A percentile compares a stretch with the other conserved stretches of the same genome.
Conservation (phyloP, 1,140 invertebrate species). For the Uloborus diversus region DNA sequence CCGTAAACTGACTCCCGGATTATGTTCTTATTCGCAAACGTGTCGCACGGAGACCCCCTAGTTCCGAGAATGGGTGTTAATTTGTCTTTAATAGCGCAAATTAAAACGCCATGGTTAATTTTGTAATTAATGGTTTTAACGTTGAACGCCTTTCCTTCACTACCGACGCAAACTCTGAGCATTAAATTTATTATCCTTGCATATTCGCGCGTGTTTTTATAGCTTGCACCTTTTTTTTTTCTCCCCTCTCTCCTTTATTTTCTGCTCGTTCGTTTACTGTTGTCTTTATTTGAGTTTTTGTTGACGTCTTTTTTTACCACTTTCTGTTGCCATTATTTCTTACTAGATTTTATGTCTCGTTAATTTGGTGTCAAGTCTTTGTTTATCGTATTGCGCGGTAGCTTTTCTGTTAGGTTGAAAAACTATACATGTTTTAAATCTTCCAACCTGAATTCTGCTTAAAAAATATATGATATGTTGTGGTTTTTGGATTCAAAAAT, state of each 20-base stretch:
- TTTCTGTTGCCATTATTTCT: not conserved
- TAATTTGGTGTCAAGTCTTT: no score
- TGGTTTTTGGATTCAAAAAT: no score
- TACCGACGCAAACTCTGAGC: not conserved
- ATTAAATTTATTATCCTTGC: conserved; percentile 50
- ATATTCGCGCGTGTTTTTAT: conserved; percentile 12
- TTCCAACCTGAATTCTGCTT: no score
- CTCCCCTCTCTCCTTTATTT: not conserved
- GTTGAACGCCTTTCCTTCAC: conserved; percentile 38
- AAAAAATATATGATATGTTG: no score
- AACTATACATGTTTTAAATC: no score
- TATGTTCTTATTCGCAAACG: conserved; percentile 30
- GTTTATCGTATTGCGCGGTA: no score
- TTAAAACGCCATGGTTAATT: conserved; percentile 56
- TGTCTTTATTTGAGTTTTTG: not conserved
- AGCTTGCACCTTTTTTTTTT: not conserved
- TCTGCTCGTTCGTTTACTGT: not conserved
- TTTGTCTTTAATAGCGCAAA: conserved; percentile 55
- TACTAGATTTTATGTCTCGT: no score
- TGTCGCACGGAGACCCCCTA: conserved; percentile 3
- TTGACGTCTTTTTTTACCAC: not conserved
- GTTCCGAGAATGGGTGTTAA: conserved; percentile 35
- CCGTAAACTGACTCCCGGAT: conserved; percentile 37
- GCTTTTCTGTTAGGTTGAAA: no score
- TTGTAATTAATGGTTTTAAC: conserved; percentile 53